Base-by-base conservation (phyloP, 2,113 vertebrate species). In the Thymallus thymallus region DNA sequence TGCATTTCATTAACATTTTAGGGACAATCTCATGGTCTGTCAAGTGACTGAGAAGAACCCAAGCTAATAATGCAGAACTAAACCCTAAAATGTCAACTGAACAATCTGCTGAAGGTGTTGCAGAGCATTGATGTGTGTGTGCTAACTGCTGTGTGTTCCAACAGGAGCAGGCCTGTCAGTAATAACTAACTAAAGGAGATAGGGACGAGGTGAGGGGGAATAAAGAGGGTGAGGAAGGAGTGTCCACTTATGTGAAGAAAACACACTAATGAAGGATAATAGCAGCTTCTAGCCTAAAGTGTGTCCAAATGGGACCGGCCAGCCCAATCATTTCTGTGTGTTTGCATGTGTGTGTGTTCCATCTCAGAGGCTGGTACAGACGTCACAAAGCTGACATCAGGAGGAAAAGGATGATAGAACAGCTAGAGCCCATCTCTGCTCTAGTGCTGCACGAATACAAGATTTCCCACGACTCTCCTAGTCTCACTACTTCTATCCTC, bases 231-330 rank as follows among this genome's bases (percentile, higher is more conserved):
- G 18, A 23, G 60, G 20, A 7, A 51, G 12, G 6, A 24, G 41
- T 48, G 41, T 68, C 30, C 7, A 35, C 14, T 51, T 1, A 13
- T 51, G 46, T 51, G 46, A 51, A 7, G 16, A 60, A 16, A 16
- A 2, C n/a, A 55, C 41, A 46, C 62, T 67, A 71, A 77, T 68
- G 55, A 71, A 13, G 51, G 1, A n/a, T 74, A 63, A 76, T 72
- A 72, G 14, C 62, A 29, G 13, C 24, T 4, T 29, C 24, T 29
- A 13, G 55, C 16, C 12, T n/a, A 58, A n/a, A 58, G 4, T 1
- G 23, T 61, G 6, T 24, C 58, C 22, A 9, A 13, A 5, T 24
- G 24, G 62, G 24, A 64, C 23, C 24, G 30, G 62, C 24, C 60
- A 61, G 9, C 10, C 9, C 7, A 12, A 61, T 24, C 22, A 61